Evolutionary conservation across 2,888 invertebrate species (phyloP).

Genomic region (Brassicogethes aeneus): DNA sequence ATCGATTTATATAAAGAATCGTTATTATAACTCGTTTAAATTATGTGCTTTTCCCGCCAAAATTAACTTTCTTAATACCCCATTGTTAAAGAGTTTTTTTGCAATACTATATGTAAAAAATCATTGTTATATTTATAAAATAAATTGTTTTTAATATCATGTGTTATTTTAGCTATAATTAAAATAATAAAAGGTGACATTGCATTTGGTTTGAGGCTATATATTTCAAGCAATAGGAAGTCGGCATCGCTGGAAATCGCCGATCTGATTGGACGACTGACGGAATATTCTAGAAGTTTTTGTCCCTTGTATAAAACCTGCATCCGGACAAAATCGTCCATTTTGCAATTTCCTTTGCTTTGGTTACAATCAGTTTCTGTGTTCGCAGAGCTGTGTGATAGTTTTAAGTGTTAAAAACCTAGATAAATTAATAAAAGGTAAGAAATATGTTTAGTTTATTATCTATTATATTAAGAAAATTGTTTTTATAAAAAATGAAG

Average conservation of each 20-base stretch:
- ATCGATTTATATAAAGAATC: too few species aligned
- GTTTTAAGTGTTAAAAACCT: neutral
- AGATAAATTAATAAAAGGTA: conserved; percentile 1
- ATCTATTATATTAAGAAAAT: too few species aligned
- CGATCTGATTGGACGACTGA: conserved; percentile 25
- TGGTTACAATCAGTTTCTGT: neutral
- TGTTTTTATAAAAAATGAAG: too few species aligned
- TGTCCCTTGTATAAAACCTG: conserved; percentile 34
- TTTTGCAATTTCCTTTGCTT: conserved; percentile 2
- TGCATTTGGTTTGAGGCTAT: neutral
- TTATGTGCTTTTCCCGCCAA: too few species aligned
- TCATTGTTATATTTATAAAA: too few species aligned
- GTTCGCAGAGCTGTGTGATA: neutral
- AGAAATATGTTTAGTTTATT: neutral
- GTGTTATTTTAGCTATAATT: too few species aligned
- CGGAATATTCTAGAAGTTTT: conserved; percentile 36
- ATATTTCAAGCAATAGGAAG: neutral
- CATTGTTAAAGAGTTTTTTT: too few species aligned
- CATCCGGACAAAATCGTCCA: conserved; percentile 17
- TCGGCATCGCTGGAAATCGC: conserved; percentile 4
- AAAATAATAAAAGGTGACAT: neutral
- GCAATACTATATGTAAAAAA: too few species aligned
- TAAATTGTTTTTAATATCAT: too few species aligned
- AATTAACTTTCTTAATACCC: too few species aligned
- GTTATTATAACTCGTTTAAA: too few species aligned